phyloP scores from a whole-genome alignment of 2,797 vertebrate genomes.

The Chloroceryle amazona region DNA sequence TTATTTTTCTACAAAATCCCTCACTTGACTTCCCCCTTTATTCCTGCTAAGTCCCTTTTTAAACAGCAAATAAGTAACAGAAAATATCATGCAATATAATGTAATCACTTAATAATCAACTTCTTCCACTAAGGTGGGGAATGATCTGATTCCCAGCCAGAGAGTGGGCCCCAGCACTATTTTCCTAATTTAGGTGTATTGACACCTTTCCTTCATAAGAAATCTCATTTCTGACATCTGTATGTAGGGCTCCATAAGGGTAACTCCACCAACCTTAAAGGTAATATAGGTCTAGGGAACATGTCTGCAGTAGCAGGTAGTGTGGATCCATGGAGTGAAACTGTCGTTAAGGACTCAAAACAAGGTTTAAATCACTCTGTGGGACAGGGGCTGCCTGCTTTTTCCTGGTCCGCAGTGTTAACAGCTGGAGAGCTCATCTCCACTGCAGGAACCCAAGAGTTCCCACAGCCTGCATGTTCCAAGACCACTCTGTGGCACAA shows the following conservation, averaged over 20 bases:
- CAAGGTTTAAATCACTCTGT: not conserved
- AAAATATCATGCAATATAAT: not conserved
- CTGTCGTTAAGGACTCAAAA: not conserved
- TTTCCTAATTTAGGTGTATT: not conserved
- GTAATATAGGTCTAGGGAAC: not conserved
- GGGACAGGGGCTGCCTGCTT: not conserved
- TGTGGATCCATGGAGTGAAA: not conserved
- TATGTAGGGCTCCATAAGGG: not conserved
- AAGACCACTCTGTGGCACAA: not conserved
- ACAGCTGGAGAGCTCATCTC: not conserved
- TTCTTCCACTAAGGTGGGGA: not conserved
- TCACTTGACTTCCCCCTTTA: not conserved
- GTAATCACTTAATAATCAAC: not conserved
- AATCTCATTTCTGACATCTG: not conserved
- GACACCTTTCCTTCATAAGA: not conserved
- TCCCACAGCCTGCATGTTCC: not conserved
- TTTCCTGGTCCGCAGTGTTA: fast-evolving
- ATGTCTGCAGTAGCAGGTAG: not conserved
- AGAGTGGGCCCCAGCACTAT: not conserved
- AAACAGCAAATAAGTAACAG: not conserved
- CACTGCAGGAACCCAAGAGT: not conserved
- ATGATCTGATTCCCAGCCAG: not conserved
- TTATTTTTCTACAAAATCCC: not conserved
- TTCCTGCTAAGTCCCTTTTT: not conserved
- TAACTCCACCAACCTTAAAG: not conserved